phyloP scores from a whole-genome alignment of 2,888 invertebrate genomes.

The Phortica okadai region DNA sequence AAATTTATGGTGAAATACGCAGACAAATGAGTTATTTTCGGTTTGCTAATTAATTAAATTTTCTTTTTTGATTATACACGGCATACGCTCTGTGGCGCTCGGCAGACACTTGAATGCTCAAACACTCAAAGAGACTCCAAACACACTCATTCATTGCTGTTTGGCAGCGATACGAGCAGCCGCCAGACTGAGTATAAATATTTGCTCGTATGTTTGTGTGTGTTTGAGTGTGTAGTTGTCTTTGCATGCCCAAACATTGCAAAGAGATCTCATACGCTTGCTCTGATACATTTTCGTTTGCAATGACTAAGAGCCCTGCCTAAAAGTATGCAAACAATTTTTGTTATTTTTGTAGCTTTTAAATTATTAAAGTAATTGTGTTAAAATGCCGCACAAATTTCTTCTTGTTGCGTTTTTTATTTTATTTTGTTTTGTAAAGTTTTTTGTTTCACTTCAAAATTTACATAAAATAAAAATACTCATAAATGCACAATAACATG shows the following conservation, averaged over 20 bases:
- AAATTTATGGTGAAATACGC: constrained; percentile 49
- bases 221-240: neutral
- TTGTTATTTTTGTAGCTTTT: constrained; percentile 3
- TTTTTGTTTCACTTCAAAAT: neutral
- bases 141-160: neutral
- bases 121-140: neutral
- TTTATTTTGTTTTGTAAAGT: too few species aligned
- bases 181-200: neutral
- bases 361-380: neutral
- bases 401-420: constrained; percentile 47
- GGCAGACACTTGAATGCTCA: constrained; percentile 1
- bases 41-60: constrained; percentile 36
- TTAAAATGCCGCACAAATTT: constrained; percentile 34
- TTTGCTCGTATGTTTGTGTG: neutral
- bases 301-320: constrained; percentile 15
- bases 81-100: too few species aligned
- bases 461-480: neutral
- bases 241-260: neutral
- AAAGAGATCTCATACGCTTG: too few species aligned
- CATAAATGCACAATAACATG: constrained; percentile 5
- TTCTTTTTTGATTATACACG: constrained; percentile 21
- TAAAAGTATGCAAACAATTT: constrained; percentile 39
- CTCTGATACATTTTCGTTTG: too few species aligned
- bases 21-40: constrained; percentile 50
- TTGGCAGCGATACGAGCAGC: neutral